Base-by-base conservation (phyloP, 2,888 invertebrate genomes). In the Alviniconcha strummeri region DNA sequence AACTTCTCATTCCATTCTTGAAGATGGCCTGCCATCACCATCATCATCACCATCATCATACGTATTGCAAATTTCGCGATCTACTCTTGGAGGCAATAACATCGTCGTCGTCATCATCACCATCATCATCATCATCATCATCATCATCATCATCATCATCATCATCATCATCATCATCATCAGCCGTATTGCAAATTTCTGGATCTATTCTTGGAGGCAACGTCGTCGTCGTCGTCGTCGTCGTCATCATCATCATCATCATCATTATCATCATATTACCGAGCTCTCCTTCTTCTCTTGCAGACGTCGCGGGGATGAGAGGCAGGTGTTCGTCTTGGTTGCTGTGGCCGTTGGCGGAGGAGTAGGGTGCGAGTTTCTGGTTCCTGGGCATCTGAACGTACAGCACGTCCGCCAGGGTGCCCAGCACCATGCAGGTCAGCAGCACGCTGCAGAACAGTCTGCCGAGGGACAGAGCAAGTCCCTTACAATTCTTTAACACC, bases 321-420 rank as follows among this genome's bases (percentile, higher is more conserved):
- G 82, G 82, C 57, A 60, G 52, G 17, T 17, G 74, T n/a, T 81
- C 81, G n/a, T 81, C 81, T 36, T 19, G n/a, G 8, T n/a, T 67
- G 15, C 11, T 52, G 57, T 17, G 54, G 7, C 71, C 64, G 54
- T 83, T 79, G 57, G 71, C 79, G 17, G 79, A 60, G 17, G 79
- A 54, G 64, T 56, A n/a, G 13, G 78, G 19, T 55, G 52, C 52
- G 17, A n/a, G n/a, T n/a, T n/a, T n/a, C n/a, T n/a, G n/a, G n/a
- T n/a, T n/a, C n/a, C n/a, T n/a, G n/a, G n/a, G n/a, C n/a, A n/a
- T n/a, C n/a, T n/a, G n/a, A n/a, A n/a, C n/a, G n/a, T n/a, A n/a
- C n/a, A n/a, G n/a, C n/a, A n/a, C n/a, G n/a, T n/a, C n/a, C n/a
- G n/a, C n/a, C n/a, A n/a, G n/a, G n/a, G n/a, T n/a, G n/a, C n/a